Evolutionary conservation across 2,113 vertebrate genomes (phyloP), one percentile per base, ranked within the genome.

Genomic region (Tupaia chinensis): DNA sequence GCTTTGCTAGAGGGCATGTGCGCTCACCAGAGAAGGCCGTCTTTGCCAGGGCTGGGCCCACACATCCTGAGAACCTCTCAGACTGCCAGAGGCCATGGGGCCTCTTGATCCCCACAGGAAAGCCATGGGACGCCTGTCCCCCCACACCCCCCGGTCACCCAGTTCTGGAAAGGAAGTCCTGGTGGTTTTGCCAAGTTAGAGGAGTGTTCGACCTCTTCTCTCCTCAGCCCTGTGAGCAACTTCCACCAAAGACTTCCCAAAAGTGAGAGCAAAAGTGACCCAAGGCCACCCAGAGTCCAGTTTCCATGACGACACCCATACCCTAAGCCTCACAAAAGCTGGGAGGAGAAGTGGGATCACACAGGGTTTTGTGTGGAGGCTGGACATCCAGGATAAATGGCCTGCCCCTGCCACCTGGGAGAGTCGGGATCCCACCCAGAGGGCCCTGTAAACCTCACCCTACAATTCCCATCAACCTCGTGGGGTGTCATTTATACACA

Each of bases 361-460:
- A 44, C 5, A 44, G 3, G 44, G 44, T 44, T 44, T 44, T 44
- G 44, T 44, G 44, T 44, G 44, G 44, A 44, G 44, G 25, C 3
- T 25, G 58, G 53, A 56, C 58, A 74, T 34, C 87, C 82, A n/a
- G 44, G 20, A 22, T n/a, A 29, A 85, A 14, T 19, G 16, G 27
- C 7, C 63, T 3, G 22, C 17, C 54, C 56, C 1, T 44, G 22
- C 58, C 56, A 77, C 20, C 3, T 15, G 1, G 11, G 34, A 25
- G 60, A 53, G 88, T 27, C 25, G 14, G 22, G 58, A 34, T 19
- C 17, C 5, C 7, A 69, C 66, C 79, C 3, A 0, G 32, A 19
- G 80, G 29, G 56, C 11, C 44, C 58, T 7, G 2, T 0, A 34
- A 73, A 19, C 56, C 22, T 23, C 20, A n/a, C 0, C 0, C 29